Conservation (phyloP, 2,113 vertebrate genomes). For the Brachypteracias leptosomus region DNA sequence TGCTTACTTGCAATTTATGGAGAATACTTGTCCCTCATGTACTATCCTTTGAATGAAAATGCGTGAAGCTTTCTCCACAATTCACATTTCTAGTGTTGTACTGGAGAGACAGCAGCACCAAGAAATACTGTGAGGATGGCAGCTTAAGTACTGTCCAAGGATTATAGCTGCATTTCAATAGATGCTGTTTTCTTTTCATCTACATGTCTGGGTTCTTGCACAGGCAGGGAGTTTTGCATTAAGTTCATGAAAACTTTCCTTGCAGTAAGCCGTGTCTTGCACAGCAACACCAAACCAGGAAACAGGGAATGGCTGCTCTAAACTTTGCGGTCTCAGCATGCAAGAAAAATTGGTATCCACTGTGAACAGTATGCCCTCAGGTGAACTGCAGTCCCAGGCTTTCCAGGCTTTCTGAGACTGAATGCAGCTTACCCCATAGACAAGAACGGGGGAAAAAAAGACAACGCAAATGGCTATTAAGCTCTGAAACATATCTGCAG, state of each 20-base stretch:
- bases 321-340: not conserved
- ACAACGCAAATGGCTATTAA: not conserved
- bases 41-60: not conserved
- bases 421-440: not conserved
- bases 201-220: not conserved
- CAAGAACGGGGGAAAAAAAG: not conserved
- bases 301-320: not conserved
- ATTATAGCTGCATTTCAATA: not conserved
- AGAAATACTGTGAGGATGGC: not conserved
- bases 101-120: not conserved
- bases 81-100: not conserved
- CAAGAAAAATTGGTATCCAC: not conserved
- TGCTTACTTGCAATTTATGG: not conserved
- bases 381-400: not conserved
- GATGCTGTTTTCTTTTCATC: not conserved
- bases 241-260: not conserved
- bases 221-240: not conserved
- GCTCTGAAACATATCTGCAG: not conserved
- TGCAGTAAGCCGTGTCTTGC: not conserved
- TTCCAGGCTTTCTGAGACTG: not conserved
- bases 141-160: not conserved
- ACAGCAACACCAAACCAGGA: not conserved
- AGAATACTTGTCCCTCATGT: not conserved
- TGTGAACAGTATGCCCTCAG: not conserved
- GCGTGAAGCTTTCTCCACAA: not conserved